phyloP scores from a whole-genome alignment of 2,888 invertebrate genomes.

The Brachypterus glaber region DNA sequence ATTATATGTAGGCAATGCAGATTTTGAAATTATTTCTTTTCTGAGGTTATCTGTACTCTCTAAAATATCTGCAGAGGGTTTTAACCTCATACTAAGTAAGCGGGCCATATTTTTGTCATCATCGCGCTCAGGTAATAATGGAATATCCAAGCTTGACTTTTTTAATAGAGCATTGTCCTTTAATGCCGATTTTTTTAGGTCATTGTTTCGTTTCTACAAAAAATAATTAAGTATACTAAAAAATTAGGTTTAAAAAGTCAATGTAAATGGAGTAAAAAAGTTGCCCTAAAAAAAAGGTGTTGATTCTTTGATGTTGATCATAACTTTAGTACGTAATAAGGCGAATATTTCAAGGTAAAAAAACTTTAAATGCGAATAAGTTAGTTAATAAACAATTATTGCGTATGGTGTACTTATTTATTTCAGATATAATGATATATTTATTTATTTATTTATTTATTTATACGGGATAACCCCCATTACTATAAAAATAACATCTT shows the following conservation, averaged over 20 bases:
- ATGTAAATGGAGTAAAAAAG: constrained; percentile 10
- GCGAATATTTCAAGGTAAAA: constrained; percentile 9
- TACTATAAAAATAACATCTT: too few relatives aligned
- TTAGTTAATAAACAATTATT: constrained; percentile 5
- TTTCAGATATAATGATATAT: too few relatives aligned
- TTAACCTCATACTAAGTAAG: constrained; percentile 58
- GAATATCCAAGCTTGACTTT: constrained; percentile 68
- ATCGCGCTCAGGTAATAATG: constrained; percentile 66
- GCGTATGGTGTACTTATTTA: not conserved
- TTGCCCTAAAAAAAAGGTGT: constrained; percentile 11
- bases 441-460: too few relatives aligned
- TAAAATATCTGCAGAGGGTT: constrained; percentile 51
- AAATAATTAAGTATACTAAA: constrained; percentile 7
- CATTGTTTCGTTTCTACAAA: constrained; percentile 61
- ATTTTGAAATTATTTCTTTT: constrained; percentile 32
- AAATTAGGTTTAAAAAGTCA: constrained; percentile 7
- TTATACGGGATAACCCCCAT: too few relatives aligned
- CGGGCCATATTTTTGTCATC: constrained; percentile 75
- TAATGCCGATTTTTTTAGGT: constrained; percentile 57
- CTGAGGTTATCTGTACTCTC: constrained; percentile 41
- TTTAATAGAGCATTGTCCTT: constrained; percentile 65
- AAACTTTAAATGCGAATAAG: constrained; percentile 5
- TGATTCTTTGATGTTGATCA: too few relatives aligned
- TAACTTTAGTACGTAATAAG: too few relatives aligned
- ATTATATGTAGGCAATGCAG: constrained; percentile 34